Evolutionary conservation across 2,888 invertebrate species (phyloP).

Genomic region (Netelia inedita): DNA sequence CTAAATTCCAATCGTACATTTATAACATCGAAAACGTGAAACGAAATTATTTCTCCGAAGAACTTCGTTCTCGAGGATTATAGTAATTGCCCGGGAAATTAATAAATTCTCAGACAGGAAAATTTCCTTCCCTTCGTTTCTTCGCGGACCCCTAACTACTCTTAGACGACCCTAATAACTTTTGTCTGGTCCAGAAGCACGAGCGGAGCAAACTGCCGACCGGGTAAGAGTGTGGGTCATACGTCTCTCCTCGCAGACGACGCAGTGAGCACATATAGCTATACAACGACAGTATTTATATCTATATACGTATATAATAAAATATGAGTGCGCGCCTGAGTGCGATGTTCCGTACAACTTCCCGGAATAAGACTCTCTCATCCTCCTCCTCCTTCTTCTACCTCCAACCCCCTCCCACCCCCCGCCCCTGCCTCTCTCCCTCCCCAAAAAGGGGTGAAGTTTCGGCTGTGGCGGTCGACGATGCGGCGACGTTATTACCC

Average conservation of each 20-base stretch:
- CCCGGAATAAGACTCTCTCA: constrained; percentile 62
- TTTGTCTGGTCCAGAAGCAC: constrained; percentile 64
- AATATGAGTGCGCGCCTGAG: constrained; percentile 53
- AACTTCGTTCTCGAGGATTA: constrained; percentile 45
- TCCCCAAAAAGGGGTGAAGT: constrained; percentile 68
- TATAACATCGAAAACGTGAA: background rate
- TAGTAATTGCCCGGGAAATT: constrained; percentile 61
- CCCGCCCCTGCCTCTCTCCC: background rate
- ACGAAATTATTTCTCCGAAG: background rate
- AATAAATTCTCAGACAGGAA: constrained; percentile 59
- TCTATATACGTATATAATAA: constrained; percentile 32
- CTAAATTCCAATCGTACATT: too few relatives aligned
- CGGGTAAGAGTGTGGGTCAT: constrained; percentile 43
- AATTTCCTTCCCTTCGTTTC: constrained; percentile 30
- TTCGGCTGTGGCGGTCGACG: constrained; percentile 56
- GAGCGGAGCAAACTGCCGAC: constrained; percentile 49
- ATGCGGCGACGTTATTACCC: constrained; percentile 71
- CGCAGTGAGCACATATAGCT: constrained; percentile 33
- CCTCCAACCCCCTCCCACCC: constrained; percentile 4
- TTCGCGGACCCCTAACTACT: constrained; percentile 55
- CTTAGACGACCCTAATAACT: constrained; percentile 66
- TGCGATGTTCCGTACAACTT: constrained; percentile 60
- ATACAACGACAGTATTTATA: constrained; percentile 14
- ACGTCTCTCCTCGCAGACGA: constrained; percentile 52
- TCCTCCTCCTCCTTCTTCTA: background rate